Conservation (phyloP, 2,888 invertebrate species). For the Macrophya alboannulata region DNA sequence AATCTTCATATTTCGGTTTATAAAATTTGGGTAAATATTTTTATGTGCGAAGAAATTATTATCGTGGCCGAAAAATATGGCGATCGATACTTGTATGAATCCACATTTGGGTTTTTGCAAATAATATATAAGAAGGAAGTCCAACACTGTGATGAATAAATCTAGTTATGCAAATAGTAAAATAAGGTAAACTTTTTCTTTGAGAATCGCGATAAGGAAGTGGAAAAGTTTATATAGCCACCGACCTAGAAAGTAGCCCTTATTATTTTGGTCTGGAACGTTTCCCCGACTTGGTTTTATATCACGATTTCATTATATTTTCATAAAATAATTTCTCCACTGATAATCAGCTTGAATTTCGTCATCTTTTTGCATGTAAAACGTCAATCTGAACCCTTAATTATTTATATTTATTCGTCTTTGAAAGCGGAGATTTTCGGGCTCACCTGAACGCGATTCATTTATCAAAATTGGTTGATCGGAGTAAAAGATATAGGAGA, state of each 20-base stretch:
- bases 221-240: too few relatives aligned
- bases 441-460: background rate
- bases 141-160: background rate
- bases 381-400: too few relatives aligned
- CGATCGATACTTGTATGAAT: too few relatives aligned
- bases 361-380: too few relatives aligned
- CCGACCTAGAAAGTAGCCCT: background rate
- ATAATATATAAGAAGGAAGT: background rate
- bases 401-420: background rate
- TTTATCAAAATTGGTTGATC: constrained; percentile 10
- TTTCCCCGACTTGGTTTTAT: background rate
- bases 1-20: too few relatives aligned
- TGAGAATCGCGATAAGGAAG: background rate
- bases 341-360: too few relatives aligned
- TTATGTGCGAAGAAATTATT: too few relatives aligned
- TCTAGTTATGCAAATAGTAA: background rate
- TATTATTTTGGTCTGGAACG: background rate
- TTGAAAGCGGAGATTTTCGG: background rate
- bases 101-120: too few relatives aligned
- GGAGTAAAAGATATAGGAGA: background rate
- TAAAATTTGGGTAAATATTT: too few relatives aligned
- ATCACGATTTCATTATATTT: background rate
- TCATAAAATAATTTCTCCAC: too few relatives aligned
- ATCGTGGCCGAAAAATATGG: too few relatives aligned
- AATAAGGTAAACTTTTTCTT: background rate